Conservation (phyloP, 2,113 vertebrate species). For the Ploceus nigricollis region DNA sequence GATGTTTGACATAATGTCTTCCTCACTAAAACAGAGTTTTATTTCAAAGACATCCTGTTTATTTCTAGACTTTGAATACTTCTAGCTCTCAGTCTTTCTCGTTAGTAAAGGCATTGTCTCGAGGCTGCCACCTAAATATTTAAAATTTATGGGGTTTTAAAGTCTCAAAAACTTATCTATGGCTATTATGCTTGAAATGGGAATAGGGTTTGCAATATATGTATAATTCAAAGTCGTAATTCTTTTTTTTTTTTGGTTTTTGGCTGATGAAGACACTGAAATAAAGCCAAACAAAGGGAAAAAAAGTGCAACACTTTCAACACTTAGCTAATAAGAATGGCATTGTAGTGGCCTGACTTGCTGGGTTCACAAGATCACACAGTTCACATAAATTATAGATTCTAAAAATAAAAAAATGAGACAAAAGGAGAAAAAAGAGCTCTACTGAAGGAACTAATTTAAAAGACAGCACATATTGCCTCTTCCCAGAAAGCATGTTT, state of each 20-base stretch:
- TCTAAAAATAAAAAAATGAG: not conserved
- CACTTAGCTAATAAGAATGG: not conserved
- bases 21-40: not conserved
- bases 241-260: not conserved
- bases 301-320: not conserved
- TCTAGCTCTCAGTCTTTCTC: not conserved
- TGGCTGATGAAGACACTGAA: not conserved
- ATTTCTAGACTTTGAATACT: not conserved
- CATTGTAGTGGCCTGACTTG: not conserved
- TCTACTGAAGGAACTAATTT: not conserved
- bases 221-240: not conserved
- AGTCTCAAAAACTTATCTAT: not conserved
- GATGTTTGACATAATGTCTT: conserved; percentile 4
- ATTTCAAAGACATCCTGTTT: not conserved
- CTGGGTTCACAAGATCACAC: not conserved
- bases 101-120: not conserved
- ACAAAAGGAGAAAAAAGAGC: not conserved
- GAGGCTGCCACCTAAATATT: not conserved
- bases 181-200: not conserved
- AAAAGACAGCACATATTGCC: not conserved
- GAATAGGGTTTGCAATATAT: not conserved
- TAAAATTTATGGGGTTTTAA: not conserved
- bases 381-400: not conserved
- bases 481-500: not conserved
- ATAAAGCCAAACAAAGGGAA: not conserved